These are phyloP conservation scores for Ranitomeya imitator DNA, from an alignment of 2,113 vertebrate genomes.

Conservation along the genomic window DNA sequence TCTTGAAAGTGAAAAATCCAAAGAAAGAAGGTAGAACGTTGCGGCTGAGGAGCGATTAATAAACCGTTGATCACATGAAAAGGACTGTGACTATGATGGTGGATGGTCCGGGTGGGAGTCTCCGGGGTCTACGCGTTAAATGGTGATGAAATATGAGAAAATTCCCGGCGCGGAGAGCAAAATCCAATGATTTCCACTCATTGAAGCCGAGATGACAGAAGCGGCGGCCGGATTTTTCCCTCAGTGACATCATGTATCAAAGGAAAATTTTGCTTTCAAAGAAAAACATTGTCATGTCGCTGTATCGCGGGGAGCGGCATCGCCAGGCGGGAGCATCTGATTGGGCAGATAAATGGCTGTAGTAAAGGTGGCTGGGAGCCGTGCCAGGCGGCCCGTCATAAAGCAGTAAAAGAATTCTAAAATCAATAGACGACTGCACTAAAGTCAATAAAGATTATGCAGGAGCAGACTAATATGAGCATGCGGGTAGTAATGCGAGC, in stretches of 20 bases:
- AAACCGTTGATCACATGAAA: neutral
- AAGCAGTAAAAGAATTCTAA: conserved; percentile 59
- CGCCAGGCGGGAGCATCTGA: conserved; percentile 31
- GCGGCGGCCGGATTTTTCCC: neutral
- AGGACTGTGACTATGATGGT: neutral
- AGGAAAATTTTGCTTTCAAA: conserved; percentile 44
- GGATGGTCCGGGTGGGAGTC: neutral
- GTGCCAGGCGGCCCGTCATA: conserved; percentile 56
- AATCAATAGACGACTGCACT: conserved; percentile 58
- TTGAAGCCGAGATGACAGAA: neutral
- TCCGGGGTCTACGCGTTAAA: neutral
- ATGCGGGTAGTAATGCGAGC: conserved; percentile 44
- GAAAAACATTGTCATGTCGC: conserved; percentile 26
- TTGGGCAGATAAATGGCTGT: conserved; percentile 54
- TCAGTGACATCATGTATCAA: conserved; percentile 16
- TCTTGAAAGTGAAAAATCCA: neutral
- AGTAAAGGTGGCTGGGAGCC: conserved; percentile 55
- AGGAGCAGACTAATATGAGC: conserved; percentile 56
- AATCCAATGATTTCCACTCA: neutral
- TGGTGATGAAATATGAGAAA: neutral
- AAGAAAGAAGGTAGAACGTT: neutral
- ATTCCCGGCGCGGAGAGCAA: neutral
- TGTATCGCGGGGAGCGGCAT: neutral
- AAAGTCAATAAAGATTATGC: conserved; percentile 60
- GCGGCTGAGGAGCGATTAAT: neutral